A percentile compares a stretch with the other conserved stretches of the same genome.
These are phyloP conservation scores for Drosophila mulleri DNA, from an alignment of 2,888 invertebrate species.

Conservation along the genomic window DNA sequence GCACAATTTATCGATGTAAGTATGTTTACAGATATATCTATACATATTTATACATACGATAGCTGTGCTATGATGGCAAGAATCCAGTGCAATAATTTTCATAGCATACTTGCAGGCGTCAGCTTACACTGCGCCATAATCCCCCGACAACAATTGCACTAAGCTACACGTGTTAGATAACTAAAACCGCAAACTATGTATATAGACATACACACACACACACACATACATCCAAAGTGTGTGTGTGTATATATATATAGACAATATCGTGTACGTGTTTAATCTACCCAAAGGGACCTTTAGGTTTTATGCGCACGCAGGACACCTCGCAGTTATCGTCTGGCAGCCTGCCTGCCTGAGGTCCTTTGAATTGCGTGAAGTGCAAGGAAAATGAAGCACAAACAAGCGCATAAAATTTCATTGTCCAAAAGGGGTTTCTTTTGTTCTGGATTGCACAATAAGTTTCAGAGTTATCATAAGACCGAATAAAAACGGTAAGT, in stretches of 20 bases:
- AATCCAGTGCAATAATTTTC: slow-evolving; percentile 45
- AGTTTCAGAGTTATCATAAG: slow-evolving; percentile 31
- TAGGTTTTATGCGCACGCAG: slow-evolving; percentile 68
- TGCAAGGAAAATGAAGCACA: slow-evolving; percentile 49
- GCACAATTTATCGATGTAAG: slow-evolving; percentile 29
- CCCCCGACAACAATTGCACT: slow-evolving; percentile 30
- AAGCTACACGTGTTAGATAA: slow-evolving; percentile 41
- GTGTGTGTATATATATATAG: slow-evolving; percentile 8
- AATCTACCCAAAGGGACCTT: slow-evolving; percentile 75
- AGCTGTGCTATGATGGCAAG: slow-evolving; percentile 10
- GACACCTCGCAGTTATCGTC: slow-evolving; percentile 62
- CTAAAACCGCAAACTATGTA: slow-evolving; percentile 49
- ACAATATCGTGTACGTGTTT: slow-evolving; percentile 69
- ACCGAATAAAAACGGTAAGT: not conserved
- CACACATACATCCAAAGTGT: slow-evolving; percentile 33
- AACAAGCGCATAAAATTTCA: slow-evolving; percentile 61
- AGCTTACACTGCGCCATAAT: slow-evolving; percentile 58
- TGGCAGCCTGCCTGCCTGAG: slow-evolving; percentile 28
- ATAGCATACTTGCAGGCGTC: slow-evolving; percentile 57
- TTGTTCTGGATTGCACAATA: slow-evolving; percentile 9
- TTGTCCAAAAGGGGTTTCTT: slow-evolving; percentile 36
- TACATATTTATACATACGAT: not conserved
- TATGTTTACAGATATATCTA: not conserved
- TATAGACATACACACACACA: slow-evolving; percentile 11
- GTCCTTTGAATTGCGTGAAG: slow-evolving; percentile 46